Conservation (phyloP, 2,888 invertebrate species). For the Dorcus hopei region DNA sequence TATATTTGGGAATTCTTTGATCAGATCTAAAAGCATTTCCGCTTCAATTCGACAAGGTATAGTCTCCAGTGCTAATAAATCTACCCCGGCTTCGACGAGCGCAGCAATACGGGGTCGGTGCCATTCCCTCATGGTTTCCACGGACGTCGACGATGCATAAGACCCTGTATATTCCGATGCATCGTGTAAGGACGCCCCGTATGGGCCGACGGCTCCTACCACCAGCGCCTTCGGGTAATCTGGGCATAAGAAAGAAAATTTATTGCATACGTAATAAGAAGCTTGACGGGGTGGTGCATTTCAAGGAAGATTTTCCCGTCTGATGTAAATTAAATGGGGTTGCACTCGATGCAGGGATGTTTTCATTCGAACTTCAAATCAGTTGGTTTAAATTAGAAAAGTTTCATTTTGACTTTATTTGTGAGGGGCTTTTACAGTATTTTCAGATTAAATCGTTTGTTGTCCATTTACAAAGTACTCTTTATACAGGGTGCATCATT, state of each 20-base stretch:
- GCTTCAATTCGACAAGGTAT: constrained; percentile 85
- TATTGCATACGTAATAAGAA: background rate
- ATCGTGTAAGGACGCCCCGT: constrained; percentile 86
- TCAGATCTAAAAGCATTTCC: constrained; percentile 72
- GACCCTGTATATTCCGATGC: constrained; percentile 92
- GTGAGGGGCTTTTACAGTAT: too few relatives aligned
- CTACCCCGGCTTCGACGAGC: constrained; percentile 76
- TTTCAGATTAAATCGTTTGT: too few relatives aligned
- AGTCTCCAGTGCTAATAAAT: constrained; percentile 86
- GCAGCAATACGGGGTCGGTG: constrained; percentile 80
- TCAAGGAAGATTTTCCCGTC: too few relatives aligned
- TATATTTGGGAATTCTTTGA: constrained; percentile 72
- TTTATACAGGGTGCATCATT: too few relatives aligned
- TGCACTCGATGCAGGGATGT: too few relatives aligned
- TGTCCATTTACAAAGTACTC: too few relatives aligned
- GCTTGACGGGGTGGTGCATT: too few relatives aligned
- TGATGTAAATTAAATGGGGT: too few relatives aligned
- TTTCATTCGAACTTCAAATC: too few relatives aligned
- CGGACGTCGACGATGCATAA: constrained; percentile 66
- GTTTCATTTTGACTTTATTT: too few relatives aligned
- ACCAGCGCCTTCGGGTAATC: constrained; percentile 57
- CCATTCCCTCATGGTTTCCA: constrained; percentile 70
- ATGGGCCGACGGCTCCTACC: constrained; percentile 89
- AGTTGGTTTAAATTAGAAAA: too few relatives aligned
- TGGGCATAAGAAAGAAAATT: constrained; percentile 10